Percentiles rank a stretch among this genome's conserved stretches.
Conservation (phyloP, 2,113 vertebrate species). For the Oncorhynchus mykiss region DNA sequence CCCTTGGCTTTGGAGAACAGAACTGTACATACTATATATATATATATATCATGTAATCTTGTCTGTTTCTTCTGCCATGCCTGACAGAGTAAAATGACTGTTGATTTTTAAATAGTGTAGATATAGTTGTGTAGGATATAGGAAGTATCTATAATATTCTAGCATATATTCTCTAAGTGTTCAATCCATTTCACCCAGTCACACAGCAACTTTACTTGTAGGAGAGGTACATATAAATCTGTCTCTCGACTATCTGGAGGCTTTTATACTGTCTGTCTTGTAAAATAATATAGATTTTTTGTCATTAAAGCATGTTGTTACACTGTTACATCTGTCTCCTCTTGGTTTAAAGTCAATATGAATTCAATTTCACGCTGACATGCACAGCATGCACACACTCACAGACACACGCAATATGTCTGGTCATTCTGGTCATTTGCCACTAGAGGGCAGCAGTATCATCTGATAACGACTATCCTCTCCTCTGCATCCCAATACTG, state of each 20-base stretch:
- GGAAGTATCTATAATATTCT: neutral
- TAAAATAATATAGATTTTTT: slow-evolving; percentile 61
- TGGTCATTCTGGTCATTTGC: neutral
- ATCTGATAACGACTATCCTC: neutral
- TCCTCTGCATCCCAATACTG: neutral
- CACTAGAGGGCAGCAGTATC: slow-evolving; percentile 53
- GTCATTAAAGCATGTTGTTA: slow-evolving; percentile 81
- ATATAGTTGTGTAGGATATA: slow-evolving; percentile 58
- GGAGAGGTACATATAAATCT: slow-evolving; percentile 60
- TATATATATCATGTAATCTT: slow-evolving; percentile 66
- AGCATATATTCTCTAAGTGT: slow-evolving; percentile 60
- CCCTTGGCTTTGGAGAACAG: slow-evolving; percentile 57
- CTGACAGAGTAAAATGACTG: slow-evolving; percentile 72
- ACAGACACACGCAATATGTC: too few species aligned
- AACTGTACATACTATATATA: slow-evolving; percentile 67
- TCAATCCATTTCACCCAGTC: slow-evolving; percentile 61
- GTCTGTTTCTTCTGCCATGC: slow-evolving; percentile 70
- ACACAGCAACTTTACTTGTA: slow-evolving; percentile 58
- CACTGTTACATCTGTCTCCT: slow-evolving; percentile 49
- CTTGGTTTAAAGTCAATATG: neutral
- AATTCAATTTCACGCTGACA: too few species aligned
- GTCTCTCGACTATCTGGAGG: slow-evolving; percentile 31
- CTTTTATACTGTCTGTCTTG: slow-evolving; percentile 76
- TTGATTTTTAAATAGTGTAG: slow-evolving; percentile 74
- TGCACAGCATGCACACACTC: too few species aligned